These are phyloP conservation scores for Myodes glareolus DNA, from an alignment of 2,113 vertebrate genomes.

Conservation along the genomic window DNA sequence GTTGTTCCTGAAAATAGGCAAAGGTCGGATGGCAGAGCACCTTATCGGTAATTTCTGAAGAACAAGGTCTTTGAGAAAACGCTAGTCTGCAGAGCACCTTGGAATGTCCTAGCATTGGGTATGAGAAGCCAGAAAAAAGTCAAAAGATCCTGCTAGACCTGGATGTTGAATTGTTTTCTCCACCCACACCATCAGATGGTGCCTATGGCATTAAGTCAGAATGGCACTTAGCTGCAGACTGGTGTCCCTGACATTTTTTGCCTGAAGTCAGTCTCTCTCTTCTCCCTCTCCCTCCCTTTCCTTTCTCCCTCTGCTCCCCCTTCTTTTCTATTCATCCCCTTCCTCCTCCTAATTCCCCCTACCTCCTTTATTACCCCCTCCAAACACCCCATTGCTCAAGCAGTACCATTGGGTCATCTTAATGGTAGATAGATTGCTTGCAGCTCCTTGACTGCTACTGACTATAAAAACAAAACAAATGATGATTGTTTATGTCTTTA, in stretches of 20 bases:
- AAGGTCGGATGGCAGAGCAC: neutral
- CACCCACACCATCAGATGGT: no score
- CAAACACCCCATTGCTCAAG: neutral
- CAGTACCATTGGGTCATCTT: neutral
- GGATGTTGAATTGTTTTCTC: fast-evolving
- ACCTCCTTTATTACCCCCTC: neutral
- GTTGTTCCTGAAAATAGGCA: neutral
- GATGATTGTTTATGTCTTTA: neutral
- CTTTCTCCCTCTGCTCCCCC: neutral
- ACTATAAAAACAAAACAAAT: neutral
- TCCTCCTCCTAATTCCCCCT: no score
- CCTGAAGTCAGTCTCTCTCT: neutral
- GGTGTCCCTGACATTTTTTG: neutral
- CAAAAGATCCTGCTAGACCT: neutral
- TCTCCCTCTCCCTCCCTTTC: neutral
- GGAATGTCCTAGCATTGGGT: neutral
- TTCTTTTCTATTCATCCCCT: no score
- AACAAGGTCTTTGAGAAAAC: neutral
- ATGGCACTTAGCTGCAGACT: no score
- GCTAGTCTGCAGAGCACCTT: neutral
- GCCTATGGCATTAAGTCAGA: neutral
- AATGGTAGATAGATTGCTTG: neutral
- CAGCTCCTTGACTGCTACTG: neutral
- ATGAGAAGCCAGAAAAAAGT: neutral
- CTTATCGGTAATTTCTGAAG: neutral